phyloP scores from a whole-genome alignment of 2,888 invertebrate species.

The Malacosoma neustria region DNA sequence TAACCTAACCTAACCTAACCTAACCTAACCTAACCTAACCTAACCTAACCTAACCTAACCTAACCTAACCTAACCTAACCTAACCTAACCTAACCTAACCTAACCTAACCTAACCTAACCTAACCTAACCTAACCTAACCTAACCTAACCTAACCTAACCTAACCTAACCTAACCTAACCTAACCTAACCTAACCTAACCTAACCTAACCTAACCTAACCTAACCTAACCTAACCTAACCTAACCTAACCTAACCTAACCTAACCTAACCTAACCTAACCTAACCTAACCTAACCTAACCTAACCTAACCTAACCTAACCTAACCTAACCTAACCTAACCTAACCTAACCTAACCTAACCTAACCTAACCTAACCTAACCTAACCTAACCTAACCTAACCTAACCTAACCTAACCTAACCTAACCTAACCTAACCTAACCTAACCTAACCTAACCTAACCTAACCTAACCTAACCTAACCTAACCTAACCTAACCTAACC shows the following conservation, averaged over 20 bases:
- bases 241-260: slow-evolving; percentile 5
- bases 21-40: slow-evolving; percentile 4
- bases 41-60: slow-evolving; percentile 5
- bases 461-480: slow-evolving; percentile 4
- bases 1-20: slow-evolving; percentile 6
- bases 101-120: slow-evolving; percentile 6
- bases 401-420: slow-evolving; percentile 13
- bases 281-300: slow-evolving; percentile 9
- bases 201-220: slow-evolving; percentile 10
- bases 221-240: slow-evolving; percentile 9
- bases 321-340: slow-evolving; percentile 8
- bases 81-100: slow-evolving; percentile 5
- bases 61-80: slow-evolving; percentile 5
- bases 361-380: slow-evolving; percentile 9
- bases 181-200: slow-evolving; percentile 10
- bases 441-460: slow-evolving; percentile 4
- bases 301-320: slow-evolving; percentile 9
- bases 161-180: slow-evolving; percentile 10
- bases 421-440: slow-evolving; percentile 6
- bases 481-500: slow-evolving; percentile 7
- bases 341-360: slow-evolving; percentile 9
- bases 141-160: slow-evolving; percentile 10
- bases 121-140: slow-evolving; percentile 5
- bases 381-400: slow-evolving; percentile 11
- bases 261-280: slow-evolving; percentile 11